Evolutionary conservation across 2,888 invertebrate species (phyloP).

Genomic region (Conchocele bisecta): DNA sequence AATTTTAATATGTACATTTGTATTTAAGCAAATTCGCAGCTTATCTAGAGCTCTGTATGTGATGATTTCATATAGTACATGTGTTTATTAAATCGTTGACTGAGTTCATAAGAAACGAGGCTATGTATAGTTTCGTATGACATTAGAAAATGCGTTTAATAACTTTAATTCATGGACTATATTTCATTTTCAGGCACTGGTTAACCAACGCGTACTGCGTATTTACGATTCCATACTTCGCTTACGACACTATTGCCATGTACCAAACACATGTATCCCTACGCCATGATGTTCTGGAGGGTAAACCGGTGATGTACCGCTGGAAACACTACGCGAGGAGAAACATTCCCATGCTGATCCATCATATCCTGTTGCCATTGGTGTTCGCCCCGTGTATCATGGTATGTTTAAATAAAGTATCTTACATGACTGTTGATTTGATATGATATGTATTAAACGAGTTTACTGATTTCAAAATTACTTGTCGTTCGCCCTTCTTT

Average conservation of each 20-base stretch:
- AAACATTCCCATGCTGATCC: slow-evolving; percentile 71
- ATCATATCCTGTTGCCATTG: slow-evolving; percentile 75
- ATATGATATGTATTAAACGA: too few relatives aligned
- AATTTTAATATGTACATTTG: too few relatives aligned
- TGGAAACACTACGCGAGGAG: slow-evolving; percentile 56
- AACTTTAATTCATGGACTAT: not conserved
- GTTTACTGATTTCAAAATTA: too few relatives aligned
- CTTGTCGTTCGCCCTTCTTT: too few relatives aligned
- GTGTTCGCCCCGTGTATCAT: slow-evolving; percentile 74
- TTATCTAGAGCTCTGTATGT: too few relatives aligned
- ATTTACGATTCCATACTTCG: slow-evolving; percentile 77
- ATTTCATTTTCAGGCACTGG: slow-evolving; percentile 70
- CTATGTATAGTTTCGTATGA: too few relatives aligned
- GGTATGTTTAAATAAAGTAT: slow-evolving; percentile 68
- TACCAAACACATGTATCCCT: slow-evolving; percentile 64
- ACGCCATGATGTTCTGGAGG: slow-evolving; percentile 36
- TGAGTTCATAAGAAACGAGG: too few relatives aligned
- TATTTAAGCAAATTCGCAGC: too few relatives aligned
- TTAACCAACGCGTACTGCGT: slow-evolving; percentile 72
- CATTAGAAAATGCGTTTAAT: too few relatives aligned
- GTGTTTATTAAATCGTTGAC: too few relatives aligned
- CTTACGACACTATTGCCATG: slow-evolving; percentile 77
- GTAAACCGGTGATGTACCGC: slow-evolving; percentile 4
- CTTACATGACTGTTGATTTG: too few relatives aligned
- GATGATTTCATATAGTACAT: too few relatives aligned